Conservation (phyloP, 2,113 vertebrate species). For the Addax nasomaculatus region DNA sequence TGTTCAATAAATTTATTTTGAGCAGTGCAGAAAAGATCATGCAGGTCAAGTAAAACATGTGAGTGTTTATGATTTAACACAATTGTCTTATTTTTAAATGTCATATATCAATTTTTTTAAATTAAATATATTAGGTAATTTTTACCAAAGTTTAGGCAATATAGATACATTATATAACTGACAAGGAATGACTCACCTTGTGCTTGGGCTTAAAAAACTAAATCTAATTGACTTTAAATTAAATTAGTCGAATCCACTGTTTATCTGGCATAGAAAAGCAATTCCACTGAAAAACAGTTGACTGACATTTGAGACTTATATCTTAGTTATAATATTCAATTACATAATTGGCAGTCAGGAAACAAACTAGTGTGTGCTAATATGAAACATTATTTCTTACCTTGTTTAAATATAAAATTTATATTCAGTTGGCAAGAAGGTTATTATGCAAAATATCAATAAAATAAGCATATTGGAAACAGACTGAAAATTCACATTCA, state of each 20-base stretch:
- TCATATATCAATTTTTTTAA: not conserved
- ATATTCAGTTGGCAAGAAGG: slow-evolving; percentile 47
- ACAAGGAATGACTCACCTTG: not conserved
- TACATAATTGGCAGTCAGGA: slow-evolving; percentile 45
- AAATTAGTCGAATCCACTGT: not conserved
- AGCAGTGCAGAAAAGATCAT: not conserved
- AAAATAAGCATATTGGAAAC: slow-evolving; percentile 53
- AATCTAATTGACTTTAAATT: slow-evolving; percentile 21
- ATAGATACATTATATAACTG: not conserved
- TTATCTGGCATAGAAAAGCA: slow-evolving; percentile 30
- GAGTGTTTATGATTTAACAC: not conserved
- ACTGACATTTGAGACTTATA: slow-evolving; percentile 31
- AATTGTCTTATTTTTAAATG: not conserved
- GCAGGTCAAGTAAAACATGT: not conserved
- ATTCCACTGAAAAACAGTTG: slow-evolving; percentile 4
- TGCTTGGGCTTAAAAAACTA: not conserved
- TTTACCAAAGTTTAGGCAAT: not conserved
- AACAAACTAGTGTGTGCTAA: slow-evolving; percentile 23
- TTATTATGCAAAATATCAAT: slow-evolving; percentile 51
- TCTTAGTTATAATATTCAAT: slow-evolving; percentile 49
- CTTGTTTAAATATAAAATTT: slow-evolving; percentile 65
- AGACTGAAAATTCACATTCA: slow-evolving; percentile 49
- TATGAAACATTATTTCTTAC: slow-evolving; percentile 42
- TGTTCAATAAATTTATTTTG: not conserved
- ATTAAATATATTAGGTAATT: not conserved